Evolutionary conservation across 2,113 vertebrate species (phyloP).

Genomic region (Tragelaphus imberbis): DNA sequence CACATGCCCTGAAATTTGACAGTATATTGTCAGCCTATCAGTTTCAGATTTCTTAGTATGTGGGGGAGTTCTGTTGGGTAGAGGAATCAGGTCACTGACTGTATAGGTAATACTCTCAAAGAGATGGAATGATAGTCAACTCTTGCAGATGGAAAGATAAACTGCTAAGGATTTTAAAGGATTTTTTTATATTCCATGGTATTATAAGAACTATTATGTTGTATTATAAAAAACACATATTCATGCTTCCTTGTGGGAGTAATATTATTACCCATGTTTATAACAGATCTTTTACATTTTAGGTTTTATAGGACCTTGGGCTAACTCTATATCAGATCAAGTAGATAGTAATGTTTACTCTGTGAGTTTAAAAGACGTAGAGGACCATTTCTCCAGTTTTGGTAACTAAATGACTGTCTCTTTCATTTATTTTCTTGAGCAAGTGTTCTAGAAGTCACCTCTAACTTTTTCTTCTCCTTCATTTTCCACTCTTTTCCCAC

Average conservation of each 20-base stretch:
- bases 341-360: background rate
- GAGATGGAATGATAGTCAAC: background rate
- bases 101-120: background rate
- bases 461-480: background rate
- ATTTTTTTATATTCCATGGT: background rate
- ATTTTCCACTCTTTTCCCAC: background rate
- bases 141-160: background rate
- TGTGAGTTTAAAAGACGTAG: background rate
- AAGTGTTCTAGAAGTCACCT: background rate
- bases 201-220: background rate
- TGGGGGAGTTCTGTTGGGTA: background rate
- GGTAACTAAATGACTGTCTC: background rate
- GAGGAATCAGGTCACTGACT: background rate
- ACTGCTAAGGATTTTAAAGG: background rate
- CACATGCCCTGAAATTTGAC: background rate
- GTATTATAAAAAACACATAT: background rate
- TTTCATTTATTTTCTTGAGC: background rate
- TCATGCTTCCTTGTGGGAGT: background rate
- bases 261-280: background rate
- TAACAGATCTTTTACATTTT: background rate
- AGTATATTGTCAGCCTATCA: background rate
- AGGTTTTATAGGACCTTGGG: background rate
- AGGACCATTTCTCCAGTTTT: background rate
- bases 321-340: background rate
- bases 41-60: background rate